These are phyloP conservation scores for Drosophila rubida DNA, from an alignment of 2,888 invertebrate species.

Conservation along the genomic window DNA sequence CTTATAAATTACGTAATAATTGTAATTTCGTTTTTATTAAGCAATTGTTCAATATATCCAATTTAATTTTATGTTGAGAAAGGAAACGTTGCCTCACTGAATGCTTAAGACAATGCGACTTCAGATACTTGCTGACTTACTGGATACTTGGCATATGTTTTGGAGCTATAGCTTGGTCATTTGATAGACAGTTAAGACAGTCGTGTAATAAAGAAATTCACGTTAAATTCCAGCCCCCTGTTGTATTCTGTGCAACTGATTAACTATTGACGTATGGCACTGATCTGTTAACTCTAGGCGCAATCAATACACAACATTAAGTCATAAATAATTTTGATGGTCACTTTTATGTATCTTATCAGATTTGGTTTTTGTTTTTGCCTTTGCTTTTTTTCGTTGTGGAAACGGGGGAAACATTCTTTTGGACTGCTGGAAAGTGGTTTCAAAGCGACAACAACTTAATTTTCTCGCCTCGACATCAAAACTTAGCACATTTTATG, in stretches of 20 bases:
- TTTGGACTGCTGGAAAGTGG: not conserved
- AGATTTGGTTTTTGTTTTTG: constrained; percentile 34
- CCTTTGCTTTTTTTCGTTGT: not conserved
- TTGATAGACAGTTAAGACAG: not conserved
- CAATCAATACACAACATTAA: constrained; percentile 51
- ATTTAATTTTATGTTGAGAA: too few relatives aligned
- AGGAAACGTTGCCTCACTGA: too few relatives aligned
- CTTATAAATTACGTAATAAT: too few relatives aligned
- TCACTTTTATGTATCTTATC: constrained; percentile 65
- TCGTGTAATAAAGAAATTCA: constrained; percentile 20
- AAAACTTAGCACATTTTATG: constrained; percentile 66
- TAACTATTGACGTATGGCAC: constrained; percentile 47
- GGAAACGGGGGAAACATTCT: constrained; percentile 16
- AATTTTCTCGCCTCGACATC: constrained; percentile 75
- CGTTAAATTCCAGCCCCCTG: constrained; percentile 1
- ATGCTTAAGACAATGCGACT: too few relatives aligned
- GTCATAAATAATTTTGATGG: constrained; percentile 73
- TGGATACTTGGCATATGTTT: not conserved
- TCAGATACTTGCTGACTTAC: too few relatives aligned
- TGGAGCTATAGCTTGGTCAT: not conserved
- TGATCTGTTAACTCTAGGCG: constrained; percentile 67
- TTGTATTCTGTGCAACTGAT: constrained; percentile 43
- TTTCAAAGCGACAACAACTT: constrained; percentile 64
- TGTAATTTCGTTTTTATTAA: too few relatives aligned
- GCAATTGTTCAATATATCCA: too few relatives aligned